Evolutionary conservation across 1,140 invertebrate species (phyloP), one percentile per base, ranked within the genome.

Genomic region (Euglossa dilemma): DNA sequence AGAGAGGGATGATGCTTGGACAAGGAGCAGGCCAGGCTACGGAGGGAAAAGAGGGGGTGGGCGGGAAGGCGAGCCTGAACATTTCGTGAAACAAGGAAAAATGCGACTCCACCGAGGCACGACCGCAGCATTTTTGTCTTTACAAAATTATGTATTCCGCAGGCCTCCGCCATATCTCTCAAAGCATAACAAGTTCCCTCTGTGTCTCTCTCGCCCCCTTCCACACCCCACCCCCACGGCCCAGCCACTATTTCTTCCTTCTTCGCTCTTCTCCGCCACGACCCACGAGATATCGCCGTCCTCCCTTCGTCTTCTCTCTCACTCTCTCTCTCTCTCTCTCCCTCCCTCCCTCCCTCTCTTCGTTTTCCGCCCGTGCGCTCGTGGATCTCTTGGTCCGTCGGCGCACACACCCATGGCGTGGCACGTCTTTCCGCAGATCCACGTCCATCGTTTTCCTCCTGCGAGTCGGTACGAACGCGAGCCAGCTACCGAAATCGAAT

Each of bases 101-200:
- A 94, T 94, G 93, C 91, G 90, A 90, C 91, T 93, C 91, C 89
- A 87, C 91, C 91, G 92, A 92, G 91, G 91, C 92, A 93, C 93
- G 92, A 94, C 93, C 93, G 91, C 94, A 94, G 87, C 92, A 94
- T 94, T 94, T 94, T 94, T 94, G 94, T 94, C 93, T 94, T 94
- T 94, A 94, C 93, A 93, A 93, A 94, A 94, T 94, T 94, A 94
- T 94, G 93, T 94, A 94, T 94, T 94, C 94, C 91, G 91, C 94
- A 93, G 92, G 93, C 93, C 93, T 93, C 89, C 91, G 89, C 92
- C 93, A 93, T 94, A 94, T 94, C 93, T 94, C 93, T 94, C 93
- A 94, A 94, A 94, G 93, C 94, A 94, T 94, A 94, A 94, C 93
- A 94, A 94, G 93, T 94, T 94, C 90, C 91, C 92, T 93, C 91